Evolutionary conservation across 1,140 invertebrate species (phyloP).

Genomic region (Zaprionus tsacasi): DNA sequence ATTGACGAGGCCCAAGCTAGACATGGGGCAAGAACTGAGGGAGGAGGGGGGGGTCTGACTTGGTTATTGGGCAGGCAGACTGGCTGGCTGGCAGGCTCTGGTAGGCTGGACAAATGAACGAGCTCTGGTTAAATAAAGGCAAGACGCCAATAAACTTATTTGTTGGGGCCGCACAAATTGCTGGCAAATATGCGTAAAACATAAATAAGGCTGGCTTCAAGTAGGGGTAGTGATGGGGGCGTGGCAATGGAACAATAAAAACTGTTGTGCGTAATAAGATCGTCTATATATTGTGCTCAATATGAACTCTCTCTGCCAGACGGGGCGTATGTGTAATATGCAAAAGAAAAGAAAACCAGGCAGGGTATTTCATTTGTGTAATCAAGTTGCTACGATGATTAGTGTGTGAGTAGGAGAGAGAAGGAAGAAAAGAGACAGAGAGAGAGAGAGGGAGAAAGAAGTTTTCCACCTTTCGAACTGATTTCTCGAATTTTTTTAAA

Average conservation of each 20-base stretch:
- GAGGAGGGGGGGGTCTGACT: conserved; percentile 19
- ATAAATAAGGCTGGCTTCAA: conserved; percentile 61
- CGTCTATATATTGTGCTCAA: conserved; percentile 2
- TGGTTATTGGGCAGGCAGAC: conserved; percentile 53
- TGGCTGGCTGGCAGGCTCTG: too few relatives aligned
- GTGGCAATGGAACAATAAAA: conserved; percentile 68
- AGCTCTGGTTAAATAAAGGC: conserved; percentile 58
- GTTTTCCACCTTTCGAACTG: conserved; percentile 4
- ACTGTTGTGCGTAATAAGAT: conserved; percentile 56
- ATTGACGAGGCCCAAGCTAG: conserved; percentile 22
- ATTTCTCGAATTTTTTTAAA: conserved; percentile 7
- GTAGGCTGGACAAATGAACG: conserved; percentile 22
- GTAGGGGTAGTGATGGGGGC: not conserved
- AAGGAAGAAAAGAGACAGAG: too few relatives aligned
- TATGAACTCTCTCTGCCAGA: conserved; percentile 23
- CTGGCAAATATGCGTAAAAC: conserved; percentile 73
- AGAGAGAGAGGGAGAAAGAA: not conserved
- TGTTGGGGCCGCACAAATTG: conserved; percentile 62
- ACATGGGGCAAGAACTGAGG: not conserved
- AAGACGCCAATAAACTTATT: conserved; percentile 61
- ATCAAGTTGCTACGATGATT: conserved; percentile 8
- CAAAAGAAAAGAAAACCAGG: conserved; percentile 28
- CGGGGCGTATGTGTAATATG: conserved; percentile 69
- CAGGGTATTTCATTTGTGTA: conserved; percentile 48
- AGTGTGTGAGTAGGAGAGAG: not conserved